Percentiles rank a stretch among this genome's conserved stretches.
phyloP scores from a whole-genome alignment of 1,140 invertebrate genomes.

The Megalopta genalis region DNA sequence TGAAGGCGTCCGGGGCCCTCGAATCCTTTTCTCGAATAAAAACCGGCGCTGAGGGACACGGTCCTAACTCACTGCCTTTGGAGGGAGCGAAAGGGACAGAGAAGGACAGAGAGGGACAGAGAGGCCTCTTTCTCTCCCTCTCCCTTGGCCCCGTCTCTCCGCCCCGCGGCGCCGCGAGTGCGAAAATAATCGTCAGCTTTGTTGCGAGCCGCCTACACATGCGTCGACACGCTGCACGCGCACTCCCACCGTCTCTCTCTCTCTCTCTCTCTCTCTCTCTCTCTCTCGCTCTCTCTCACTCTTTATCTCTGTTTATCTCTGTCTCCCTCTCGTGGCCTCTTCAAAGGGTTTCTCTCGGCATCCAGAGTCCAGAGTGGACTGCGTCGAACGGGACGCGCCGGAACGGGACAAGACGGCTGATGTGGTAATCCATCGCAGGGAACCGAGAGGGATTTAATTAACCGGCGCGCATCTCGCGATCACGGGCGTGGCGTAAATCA shows the following conservation, averaged over 20 bases:
- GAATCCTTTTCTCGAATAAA: slow-evolving; percentile 22
- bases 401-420: background rate
- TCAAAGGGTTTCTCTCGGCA: background rate
- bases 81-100: too few species aligned
- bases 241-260: background rate
- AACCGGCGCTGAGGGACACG: slow-evolving; percentile 20
- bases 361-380: too few species aligned
- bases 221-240: slow-evolving; percentile 26
- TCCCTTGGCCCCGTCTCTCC: too few species aligned
- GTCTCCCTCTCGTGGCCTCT: too few species aligned
- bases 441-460: slow-evolving; percentile 15
- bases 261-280: background rate
- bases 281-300: background rate
- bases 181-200: slow-evolving; percentile 33
- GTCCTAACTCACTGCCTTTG: slow-evolving; percentile 8
- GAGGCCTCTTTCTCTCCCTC: background rate
- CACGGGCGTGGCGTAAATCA: slow-evolving; percentile 30
- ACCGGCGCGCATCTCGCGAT: background rate
- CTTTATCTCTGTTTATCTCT: background rate
- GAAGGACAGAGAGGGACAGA: too few species aligned
- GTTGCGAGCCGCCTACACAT: slow-evolving; percentile 29
- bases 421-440: slow-evolving; percentile 17
- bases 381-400: too few species aligned
- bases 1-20: slow-evolving; percentile 20
- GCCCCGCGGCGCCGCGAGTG: background rate